Evolutionary conservation across 2,113 vertebrate species (phyloP).

Genomic region (Pardalotus punctatus): DNA sequence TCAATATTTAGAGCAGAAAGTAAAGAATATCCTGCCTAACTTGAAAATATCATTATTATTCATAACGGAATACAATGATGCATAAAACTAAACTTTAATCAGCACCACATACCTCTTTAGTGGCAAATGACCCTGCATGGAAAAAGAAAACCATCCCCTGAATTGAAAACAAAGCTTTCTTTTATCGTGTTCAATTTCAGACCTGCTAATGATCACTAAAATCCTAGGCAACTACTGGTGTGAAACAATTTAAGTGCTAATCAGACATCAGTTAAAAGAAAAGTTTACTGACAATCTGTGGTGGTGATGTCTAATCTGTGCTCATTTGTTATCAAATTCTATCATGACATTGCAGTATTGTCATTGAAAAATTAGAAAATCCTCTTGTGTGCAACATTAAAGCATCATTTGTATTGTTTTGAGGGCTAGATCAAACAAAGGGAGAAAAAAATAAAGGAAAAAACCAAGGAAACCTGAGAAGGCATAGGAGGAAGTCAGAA

Average conservation of each 20-base stretch:
- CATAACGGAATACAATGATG: background rate
- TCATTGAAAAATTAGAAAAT: background rate
- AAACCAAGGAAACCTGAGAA: background rate
- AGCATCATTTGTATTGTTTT: background rate
- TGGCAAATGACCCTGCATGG: background rate
- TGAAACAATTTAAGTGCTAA: slow-evolving; percentile 18
- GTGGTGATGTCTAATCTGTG: background rate
- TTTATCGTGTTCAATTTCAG: slow-evolving; percentile 14
- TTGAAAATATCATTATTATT: background rate
- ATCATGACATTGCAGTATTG: background rate
- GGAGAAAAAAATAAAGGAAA: background rate
- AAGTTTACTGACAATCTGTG: background rate
- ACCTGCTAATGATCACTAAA: background rate
- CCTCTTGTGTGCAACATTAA: background rate
- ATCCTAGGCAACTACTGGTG: background rate
- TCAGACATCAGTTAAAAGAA: background rate
- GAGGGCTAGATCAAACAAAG: background rate
- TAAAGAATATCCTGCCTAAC: background rate
- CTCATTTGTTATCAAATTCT: background rate
- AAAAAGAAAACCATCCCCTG: background rate
- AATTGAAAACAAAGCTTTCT: background rate
- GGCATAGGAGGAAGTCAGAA: background rate
- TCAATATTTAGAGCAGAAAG: background rate
- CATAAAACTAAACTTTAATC: slow-evolving; percentile 18
- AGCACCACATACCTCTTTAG: background rate